Evolutionary conservation across 2,888 invertebrate species (phyloP), one percentile per base, ranked within the genome.

Genomic region (Dasysyrphus albostriatus): DNA sequence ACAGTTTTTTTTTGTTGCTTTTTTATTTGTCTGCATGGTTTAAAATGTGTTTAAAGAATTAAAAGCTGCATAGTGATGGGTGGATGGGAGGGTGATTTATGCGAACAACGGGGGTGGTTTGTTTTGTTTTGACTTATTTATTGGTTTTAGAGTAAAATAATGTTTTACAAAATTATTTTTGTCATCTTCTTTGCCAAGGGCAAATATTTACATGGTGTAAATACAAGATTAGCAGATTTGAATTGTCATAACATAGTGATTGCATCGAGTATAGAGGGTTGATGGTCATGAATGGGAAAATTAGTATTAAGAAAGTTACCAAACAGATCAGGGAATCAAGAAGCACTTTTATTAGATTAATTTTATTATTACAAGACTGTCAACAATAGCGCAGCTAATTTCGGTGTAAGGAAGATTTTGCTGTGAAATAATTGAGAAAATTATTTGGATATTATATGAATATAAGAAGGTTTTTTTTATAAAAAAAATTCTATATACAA

Each of bases 71-170:
- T n/a, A 7, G 44, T 24, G 85, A 49, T 24, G 72, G 70, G 47
- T 70, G 47, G 58, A n/a, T 67, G 72, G 58, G 32, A 51, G 80
- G 80, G 56, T 81, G 84, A 85, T 85, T 85, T 81, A 81, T 81
- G 16, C 47, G 54, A 34, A 84, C 76, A 56, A 77, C 19, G 32
- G 77, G 85, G 85, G 85, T 87, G 77, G 85, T 74, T 82, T 69
- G n/a, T n/a, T 32, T 75, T 24, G 85, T 77, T 77, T 75, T 87
- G 85, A 87, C 82, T 78, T 87, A 82, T 87, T 87, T 87, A 82
- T 82, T 82, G 82, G 77, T 67, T 70, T 78, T 74, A 42, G 67
- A 59, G 44, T 61, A 76, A 63, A 59, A 63, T 76, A 51, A 69
- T 76, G 63, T 76, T 72, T 83, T 59, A 59, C 72, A 59, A 77